Evolutionary conservation across 2,888 invertebrate genomes (phyloP).

Genomic region (Pammene aurita): DNA sequence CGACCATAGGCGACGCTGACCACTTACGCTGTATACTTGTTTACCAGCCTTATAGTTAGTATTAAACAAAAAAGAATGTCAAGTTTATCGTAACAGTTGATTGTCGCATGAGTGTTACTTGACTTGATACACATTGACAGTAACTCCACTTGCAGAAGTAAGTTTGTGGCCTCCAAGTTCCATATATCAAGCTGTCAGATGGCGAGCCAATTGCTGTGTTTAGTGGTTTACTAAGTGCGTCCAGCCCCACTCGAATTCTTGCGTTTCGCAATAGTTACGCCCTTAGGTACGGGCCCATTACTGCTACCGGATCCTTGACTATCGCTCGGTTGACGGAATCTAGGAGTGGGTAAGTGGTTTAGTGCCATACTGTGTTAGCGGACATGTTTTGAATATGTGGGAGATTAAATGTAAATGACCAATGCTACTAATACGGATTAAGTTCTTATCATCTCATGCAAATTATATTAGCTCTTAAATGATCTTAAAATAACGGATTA

Average conservation of each 20-base stretch:
- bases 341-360: constrained; percentile 44
- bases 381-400: constrained; percentile 8
- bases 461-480: too few relatives aligned
- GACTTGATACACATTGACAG: background rate
- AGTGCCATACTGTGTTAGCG: constrained; percentile 22
- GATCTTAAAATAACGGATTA: too few relatives aligned
- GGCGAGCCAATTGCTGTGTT: constrained; percentile 77
- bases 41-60: too few relatives aligned
- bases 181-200: constrained; percentile 78
- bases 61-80: too few relatives aligned
- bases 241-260: constrained; percentile 69
- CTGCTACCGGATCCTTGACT: constrained; percentile 80
- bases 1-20: too few relatives aligned
- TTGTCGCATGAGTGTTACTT: too few relatives aligned
- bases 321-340: constrained; percentile 61
- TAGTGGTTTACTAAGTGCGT: constrained; percentile 62
- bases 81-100: too few relatives aligned
- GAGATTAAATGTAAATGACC: background rate
- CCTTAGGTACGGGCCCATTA: constrained; percentile 75
- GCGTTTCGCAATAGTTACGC: constrained; percentile 72
- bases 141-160: constrained; percentile 18
- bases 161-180: constrained; percentile 54
- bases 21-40: too few relatives aligned
- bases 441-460: too few relatives aligned
- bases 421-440: too few relatives aligned